Evolutionary conservation across 2,113 vertebrate species (phyloP).

Genomic region (Galemys pyrenaicus): DNA sequence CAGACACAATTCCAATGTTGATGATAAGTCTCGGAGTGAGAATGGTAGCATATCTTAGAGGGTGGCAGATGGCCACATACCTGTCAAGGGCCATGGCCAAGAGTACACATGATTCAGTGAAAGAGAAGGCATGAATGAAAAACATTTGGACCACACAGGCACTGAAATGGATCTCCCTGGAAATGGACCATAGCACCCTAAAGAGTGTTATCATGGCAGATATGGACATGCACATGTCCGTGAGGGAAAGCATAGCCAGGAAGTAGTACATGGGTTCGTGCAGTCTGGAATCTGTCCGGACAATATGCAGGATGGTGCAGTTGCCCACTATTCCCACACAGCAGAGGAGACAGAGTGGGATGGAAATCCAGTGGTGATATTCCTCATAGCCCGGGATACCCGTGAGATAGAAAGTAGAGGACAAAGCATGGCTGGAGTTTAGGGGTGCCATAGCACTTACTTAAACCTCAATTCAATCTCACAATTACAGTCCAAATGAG

Average conservation of each 20-base stretch:
- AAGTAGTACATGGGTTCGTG: constrained; percentile 72
- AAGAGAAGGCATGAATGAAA: constrained; percentile 61
- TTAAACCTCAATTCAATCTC: background rate
- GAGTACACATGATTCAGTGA: constrained; percentile 65
- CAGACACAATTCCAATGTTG: constrained; percentile 10
- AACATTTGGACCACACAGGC: constrained; percentile 64
- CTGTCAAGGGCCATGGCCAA: constrained; percentile 67
- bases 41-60: constrained; percentile 16
- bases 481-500: fast-evolving
- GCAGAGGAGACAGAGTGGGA: constrained; percentile 55
- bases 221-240: constrained; percentile 69
- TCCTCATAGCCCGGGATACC: constrained; percentile 72
- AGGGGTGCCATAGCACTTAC: background rate
- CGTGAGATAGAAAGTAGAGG: constrained; percentile 60
- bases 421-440: constrained; percentile 22
- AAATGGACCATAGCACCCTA: constrained; percentile 70
- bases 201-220: constrained; percentile 48
- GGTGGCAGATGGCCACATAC: constrained; percentile 60
- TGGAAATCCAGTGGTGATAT: constrained; percentile 61
- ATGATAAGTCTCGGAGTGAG: constrained; percentile 32
- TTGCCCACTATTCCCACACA: constrained; percentile 26
- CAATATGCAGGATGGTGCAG: constrained; percentile 47
- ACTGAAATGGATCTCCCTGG: constrained; percentile 64
- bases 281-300: background rate
- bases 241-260: constrained; percentile 70